Evolutionary conservation across 53 echinoderm and acorn worm genomes (phyloP).

Genomic region (Arbacia lixula): DNA sequence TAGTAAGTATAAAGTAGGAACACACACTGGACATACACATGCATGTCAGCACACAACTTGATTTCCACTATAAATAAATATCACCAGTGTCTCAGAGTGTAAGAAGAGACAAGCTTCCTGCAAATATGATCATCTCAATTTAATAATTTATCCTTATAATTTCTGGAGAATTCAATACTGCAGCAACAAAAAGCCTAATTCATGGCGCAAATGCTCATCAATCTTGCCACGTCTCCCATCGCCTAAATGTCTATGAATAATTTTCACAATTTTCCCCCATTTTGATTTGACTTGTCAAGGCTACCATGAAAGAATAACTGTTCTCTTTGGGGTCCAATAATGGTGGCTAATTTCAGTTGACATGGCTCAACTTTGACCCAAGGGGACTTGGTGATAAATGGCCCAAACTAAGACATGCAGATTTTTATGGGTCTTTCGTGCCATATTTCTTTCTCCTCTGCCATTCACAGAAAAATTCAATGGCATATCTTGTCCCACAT

Average conservation of each 20-base stretch:
- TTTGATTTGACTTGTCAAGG: conserved; percentile 51
- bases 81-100: too few species aligned
- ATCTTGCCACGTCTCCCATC: not conserved
- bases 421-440: conserved; percentile 46
- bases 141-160: too few species aligned
- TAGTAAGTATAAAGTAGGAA: too few species aligned
- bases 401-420: conserved; percentile 45
- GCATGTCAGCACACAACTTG: too few species aligned
- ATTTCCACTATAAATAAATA: too few species aligned
- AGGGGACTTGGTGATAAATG: conserved; percentile 46
- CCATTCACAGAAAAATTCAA: conserved; percentile 10
- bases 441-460: conserved; percentile 21
- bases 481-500: too few species aligned
- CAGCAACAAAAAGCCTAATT: too few species aligned
- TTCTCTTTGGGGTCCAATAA: conserved; percentile 52
- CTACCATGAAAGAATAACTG: conserved; percentile 40
- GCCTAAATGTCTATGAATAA: conserved; percentile 35
- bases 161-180: too few species aligned
- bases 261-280: not conserved
- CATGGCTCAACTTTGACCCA: conserved; percentile 52
- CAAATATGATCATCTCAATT: too few species aligned
- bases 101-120: too few species aligned
- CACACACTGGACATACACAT: too few species aligned
- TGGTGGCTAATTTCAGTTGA: conserved; percentile 54
- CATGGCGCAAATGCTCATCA: conserved; percentile 44